A percentile compares a stretch with the other conserved stretches of the same genome.
Evolutionary conservation across 2,888 invertebrate species (phyloP).

Genomic region (Argynnis bischoffii): DNA sequence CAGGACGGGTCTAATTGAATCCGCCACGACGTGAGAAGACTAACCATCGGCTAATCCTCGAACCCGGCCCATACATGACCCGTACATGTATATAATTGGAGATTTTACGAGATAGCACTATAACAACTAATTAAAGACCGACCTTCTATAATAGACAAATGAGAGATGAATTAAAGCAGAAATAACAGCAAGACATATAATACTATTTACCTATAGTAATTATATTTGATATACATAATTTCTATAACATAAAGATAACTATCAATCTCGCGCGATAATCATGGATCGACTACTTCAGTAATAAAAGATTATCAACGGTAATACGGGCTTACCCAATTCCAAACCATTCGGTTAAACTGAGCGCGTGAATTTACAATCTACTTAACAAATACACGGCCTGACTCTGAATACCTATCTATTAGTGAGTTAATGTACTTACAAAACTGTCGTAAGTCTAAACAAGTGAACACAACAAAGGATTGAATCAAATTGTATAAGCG

Average conservation of each 20-base stretch:
- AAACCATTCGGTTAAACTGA: slow-evolving; percentile 54
- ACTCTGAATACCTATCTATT: slow-evolving; percentile 45
- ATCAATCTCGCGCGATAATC: slow-evolving; percentile 6
- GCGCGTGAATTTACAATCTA: slow-evolving; percentile 57
- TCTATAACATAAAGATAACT: neutral
- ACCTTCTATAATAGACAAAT: slow-evolving; percentile 40
- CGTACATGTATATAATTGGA: slow-evolving; percentile 67
- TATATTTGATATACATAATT: neutral
- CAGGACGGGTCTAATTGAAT: slow-evolving; percentile 64
- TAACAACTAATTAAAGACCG: slow-evolving; percentile 67
- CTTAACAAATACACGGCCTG: slow-evolving; percentile 52
- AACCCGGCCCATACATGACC: slow-evolving; percentile 42
- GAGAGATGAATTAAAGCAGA: neutral
- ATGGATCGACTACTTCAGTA: slow-evolving; percentile 18
- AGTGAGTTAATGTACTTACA: slow-evolving; percentile 44
- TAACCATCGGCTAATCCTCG: slow-evolving; percentile 70
- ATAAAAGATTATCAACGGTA: slow-evolving; percentile 54
- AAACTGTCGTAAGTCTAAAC: slow-evolving; percentile 41
- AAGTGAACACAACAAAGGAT: slow-evolving; percentile 18
- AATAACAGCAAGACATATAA: neutral
- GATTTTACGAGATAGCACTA: slow-evolving; percentile 79
- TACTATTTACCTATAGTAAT: neutral
- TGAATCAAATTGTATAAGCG: slow-evolving; percentile 15
- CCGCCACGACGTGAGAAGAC: slow-evolving; percentile 76
- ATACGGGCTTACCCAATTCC: slow-evolving; percentile 46